Conservation (phyloP, 2,888 invertebrate genomes). For the Drosophila multiciliata region DNA sequence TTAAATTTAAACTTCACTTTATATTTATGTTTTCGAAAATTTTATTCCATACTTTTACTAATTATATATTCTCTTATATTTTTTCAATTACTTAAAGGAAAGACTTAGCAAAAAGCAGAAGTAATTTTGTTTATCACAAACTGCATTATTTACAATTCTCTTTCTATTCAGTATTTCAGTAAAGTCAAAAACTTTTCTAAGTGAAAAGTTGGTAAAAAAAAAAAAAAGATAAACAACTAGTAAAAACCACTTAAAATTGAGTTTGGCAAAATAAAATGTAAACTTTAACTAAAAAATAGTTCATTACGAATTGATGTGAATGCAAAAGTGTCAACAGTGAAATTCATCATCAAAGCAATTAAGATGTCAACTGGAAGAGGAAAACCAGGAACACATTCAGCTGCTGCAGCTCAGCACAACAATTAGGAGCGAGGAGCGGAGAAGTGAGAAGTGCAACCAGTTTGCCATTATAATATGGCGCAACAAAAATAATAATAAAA, state of each 20-base stretch:
- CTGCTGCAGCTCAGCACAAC: slow-evolving; percentile 1
- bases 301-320: slow-evolving; percentile 65
- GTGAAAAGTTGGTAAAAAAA: neutral
- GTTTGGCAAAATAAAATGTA: neutral
- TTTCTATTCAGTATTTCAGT: neutral
- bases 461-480: slow-evolving; percentile 56
- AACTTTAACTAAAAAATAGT: slow-evolving; percentile 26
- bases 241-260: slow-evolving; percentile 3
- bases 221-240: neutral
- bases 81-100: neutral
- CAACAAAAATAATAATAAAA: slow-evolving; percentile 50
- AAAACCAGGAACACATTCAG: slow-evolving; percentile 28
- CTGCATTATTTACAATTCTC: neutral
- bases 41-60: neutral
- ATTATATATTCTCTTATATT: neutral
- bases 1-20: neutral
- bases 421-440: slow-evolving; percentile 13
- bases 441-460: slow-evolving; percentile 20
- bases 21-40: neutral
- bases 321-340: slow-evolving; percentile 73
- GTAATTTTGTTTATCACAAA: neutral
- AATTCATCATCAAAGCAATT: slow-evolving; percentile 75
- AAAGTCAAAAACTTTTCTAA: neutral
- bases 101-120: too few relatives aligned
- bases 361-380: slow-evolving; percentile 61